Conservation (phyloP, 2,888 invertebrate species). For the Exephanes ischioxanthus region DNA sequence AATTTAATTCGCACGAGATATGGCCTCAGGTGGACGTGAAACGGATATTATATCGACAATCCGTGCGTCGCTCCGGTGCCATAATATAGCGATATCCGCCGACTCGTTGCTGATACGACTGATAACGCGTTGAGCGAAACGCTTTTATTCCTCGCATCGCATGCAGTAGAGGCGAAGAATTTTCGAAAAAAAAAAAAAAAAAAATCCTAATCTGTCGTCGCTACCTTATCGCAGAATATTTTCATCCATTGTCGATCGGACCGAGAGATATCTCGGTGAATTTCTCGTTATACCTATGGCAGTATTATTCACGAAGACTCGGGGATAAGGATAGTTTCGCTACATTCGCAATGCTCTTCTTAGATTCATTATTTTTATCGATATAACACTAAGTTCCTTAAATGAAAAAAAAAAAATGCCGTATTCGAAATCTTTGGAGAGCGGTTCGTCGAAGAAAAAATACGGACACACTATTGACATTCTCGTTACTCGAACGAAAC, state of each 20-base stretch:
- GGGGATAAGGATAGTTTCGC: constrained; percentile 53
- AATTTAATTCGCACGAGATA: not conserved
- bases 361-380: constrained; percentile 25
- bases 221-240: constrained; percentile 64
- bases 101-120: constrained; percentile 28
- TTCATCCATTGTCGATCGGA: constrained; percentile 60
- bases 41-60: constrained; percentile 10
- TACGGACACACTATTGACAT: constrained; percentile 15
- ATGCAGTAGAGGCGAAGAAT: not conserved
- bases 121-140: constrained; percentile 29
- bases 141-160: constrained; percentile 10
- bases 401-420: not conserved
- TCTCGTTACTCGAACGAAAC: not conserved
- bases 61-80: not conserved
- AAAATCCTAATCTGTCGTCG: constrained; percentile 58
- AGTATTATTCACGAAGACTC: constrained; percentile 59
- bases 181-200: constrained; percentile 24
- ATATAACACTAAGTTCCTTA: not conserved
- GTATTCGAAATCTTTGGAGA: not conserved
- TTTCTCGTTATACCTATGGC: constrained; percentile 19
- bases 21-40: not conserved
- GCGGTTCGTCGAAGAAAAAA: constrained; percentile 13
- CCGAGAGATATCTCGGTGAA: constrained; percentile 52
- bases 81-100: constrained; percentile 6
- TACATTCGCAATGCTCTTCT: constrained; percentile 12